These are phyloP conservation scores for Sakesphorus luctuosus DNA, from an alignment of 2,113 vertebrate species.

Conservation along the genomic window DNA sequence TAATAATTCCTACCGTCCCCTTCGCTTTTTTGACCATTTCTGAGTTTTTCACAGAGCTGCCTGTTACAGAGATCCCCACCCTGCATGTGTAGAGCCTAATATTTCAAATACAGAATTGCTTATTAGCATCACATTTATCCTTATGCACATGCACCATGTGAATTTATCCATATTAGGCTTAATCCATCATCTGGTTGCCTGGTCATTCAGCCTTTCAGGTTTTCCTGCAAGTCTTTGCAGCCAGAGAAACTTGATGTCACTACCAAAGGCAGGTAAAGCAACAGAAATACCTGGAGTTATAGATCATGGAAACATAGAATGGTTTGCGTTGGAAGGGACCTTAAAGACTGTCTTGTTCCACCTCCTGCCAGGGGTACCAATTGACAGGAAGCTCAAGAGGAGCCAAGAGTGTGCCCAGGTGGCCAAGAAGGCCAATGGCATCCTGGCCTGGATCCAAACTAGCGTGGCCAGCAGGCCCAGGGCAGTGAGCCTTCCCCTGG, in stretches of 20 bases:
- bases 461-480: no score
- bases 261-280: neutral
- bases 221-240: neutral
- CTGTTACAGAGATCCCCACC: neutral
- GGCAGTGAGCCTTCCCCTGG: no score
- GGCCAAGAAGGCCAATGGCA: no score
- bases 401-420: no score
- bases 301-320: neutral
- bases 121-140: neutral
- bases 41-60: neutral
- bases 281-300: neutral
- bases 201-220: neutral
- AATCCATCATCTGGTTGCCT: neutral
- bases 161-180: neutral
- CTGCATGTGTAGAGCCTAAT: neutral
- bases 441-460: no score
- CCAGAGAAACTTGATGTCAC: neutral
- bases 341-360: neutral
- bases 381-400: no score
- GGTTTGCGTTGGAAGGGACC: neutral
- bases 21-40: neutral
- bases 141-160: neutral
- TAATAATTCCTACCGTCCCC: neutral
- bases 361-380: neutral
- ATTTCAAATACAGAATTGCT: neutral